These are phyloP conservation scores for Baryphthengus martii DNA, from an alignment of 2,113 vertebrate species.

Conservation along the genomic window DNA sequence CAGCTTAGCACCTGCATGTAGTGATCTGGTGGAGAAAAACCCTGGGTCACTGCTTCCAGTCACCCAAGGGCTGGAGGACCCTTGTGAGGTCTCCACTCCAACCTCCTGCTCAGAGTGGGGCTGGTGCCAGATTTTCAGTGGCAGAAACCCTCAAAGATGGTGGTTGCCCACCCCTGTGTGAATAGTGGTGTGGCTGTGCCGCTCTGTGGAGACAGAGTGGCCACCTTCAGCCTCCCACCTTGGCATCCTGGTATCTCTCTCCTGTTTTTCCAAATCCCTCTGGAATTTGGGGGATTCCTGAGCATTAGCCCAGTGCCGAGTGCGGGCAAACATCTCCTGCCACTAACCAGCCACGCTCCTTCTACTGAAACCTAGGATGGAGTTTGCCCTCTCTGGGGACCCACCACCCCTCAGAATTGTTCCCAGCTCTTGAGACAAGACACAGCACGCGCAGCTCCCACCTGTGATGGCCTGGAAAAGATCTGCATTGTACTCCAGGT, in stretches of 20 bases:
- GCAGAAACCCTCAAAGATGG: not conserved
- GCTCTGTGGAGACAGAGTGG: not conserved
- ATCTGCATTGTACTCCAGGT: conserved; percentile 93
- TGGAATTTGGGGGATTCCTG: not conserved
- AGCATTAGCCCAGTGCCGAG: not conserved
- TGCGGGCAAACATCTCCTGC: not conserved
- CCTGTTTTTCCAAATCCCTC: not conserved
- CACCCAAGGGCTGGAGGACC: not conserved
- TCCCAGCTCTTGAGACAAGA: not conserved
- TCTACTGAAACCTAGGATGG: not conserved
- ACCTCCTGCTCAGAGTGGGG: not conserved
- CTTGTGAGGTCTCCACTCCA: not conserved
- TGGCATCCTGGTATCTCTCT: not conserved
- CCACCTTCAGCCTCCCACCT: not conserved
- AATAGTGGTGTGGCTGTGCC: not conserved
- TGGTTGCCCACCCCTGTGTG: not conserved
- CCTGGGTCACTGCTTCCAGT: accelerated
- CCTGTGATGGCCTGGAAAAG: conserved; percentile 92
- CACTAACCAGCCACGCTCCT: not conserved
- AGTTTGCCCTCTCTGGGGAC: not conserved
- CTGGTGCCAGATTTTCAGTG: not conserved
- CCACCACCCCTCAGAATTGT: accelerated
- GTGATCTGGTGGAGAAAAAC: conserved; percentile 80
- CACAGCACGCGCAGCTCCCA: not conserved
- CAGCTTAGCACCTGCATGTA: conserved; percentile 91